Conservation (phyloP, 2,888 invertebrate species). For the Serrognathus titanus region DNA sequence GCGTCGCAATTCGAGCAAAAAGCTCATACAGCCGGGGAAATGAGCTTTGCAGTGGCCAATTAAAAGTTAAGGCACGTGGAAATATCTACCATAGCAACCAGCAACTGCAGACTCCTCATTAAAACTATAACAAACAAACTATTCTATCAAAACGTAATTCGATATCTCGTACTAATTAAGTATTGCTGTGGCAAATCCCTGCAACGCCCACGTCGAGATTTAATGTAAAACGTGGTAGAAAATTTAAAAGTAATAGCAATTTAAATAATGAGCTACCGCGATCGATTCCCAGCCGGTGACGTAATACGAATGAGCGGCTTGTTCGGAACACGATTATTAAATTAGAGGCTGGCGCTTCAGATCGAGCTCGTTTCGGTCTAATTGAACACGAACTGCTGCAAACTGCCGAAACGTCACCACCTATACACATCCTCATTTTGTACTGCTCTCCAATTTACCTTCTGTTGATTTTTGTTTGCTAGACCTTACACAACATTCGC, state of each 20-base stretch:
- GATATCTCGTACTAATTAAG: constrained; percentile 1
- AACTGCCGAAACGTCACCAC: constrained; percentile 23
- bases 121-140: constrained; percentile 10
- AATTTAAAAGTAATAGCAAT: constrained; percentile 31
- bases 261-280: constrained; percentile 32
- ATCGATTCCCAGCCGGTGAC: constrained; percentile 23
- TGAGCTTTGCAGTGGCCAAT: constrained; percentile 25
- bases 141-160: not conserved
- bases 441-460: not conserved
- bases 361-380: constrained; percentile 23
- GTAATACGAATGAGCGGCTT: constrained; percentile 23
- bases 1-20: constrained; percentile 11
- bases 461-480: too few species aligned
- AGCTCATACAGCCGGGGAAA: constrained; percentile 13
- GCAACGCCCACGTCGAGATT: too few species aligned
- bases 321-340: constrained; percentile 25
- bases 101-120: constrained; percentile 16
- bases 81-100: constrained; percentile 22
- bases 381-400: constrained; percentile 26
- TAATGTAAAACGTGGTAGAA: constrained; percentile 7
- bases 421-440: constrained; percentile 11
- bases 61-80: constrained; percentile 28
- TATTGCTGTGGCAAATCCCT: not conserved
- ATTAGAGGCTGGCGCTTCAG: constrained; percentile 25
- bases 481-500: too few species aligned